Conservation (phyloP, 2,797 vertebrate genomes). For the Galago senegalensis region DNA sequence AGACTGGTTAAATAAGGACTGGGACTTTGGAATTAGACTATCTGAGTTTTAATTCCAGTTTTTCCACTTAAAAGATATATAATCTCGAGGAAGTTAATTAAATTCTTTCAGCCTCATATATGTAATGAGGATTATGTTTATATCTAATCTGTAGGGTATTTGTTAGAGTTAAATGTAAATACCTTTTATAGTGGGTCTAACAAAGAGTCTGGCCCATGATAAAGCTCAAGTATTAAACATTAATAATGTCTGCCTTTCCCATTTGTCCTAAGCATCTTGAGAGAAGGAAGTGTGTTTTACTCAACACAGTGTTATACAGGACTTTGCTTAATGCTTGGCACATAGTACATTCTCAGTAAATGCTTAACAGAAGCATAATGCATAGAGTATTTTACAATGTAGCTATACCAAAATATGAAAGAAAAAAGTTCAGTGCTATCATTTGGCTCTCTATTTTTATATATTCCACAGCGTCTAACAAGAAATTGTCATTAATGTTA, state of each 20-base stretch:
- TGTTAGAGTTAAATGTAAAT: constrained; percentile 23
- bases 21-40: not conserved
- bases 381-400: not conserved
- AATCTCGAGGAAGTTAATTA: constrained; percentile 73
- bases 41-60: constrained; percentile 57
- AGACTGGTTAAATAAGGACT: constrained; percentile 34
- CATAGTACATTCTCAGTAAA: not conserved
- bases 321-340: not conserved
- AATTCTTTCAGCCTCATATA: constrained; percentile 38
- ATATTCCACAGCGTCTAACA: constrained; percentile 11
- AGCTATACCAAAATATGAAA: constrained; percentile 6
- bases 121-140: constrained; percentile 55
- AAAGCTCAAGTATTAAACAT: constrained; percentile 43
- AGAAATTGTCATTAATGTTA: constrained; percentile 20
- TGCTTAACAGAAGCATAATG: not conserved
- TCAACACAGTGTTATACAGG: not conserved
- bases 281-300: not conserved
- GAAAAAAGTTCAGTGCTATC: constrained; percentile 37
- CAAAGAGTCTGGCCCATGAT: not conserved
- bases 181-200: constrained; percentile 25
- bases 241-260: not conserved
- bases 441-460: constrained; percentile 12
- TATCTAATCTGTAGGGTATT: constrained; percentile 25
- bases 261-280: not conserved
- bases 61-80: constrained; percentile 20